Evolutionary conservation across 2,113 vertebrate genomes (phyloP), one percentile per base, ranked within the genome.

Genomic region (Coturnix japonica): DNA sequence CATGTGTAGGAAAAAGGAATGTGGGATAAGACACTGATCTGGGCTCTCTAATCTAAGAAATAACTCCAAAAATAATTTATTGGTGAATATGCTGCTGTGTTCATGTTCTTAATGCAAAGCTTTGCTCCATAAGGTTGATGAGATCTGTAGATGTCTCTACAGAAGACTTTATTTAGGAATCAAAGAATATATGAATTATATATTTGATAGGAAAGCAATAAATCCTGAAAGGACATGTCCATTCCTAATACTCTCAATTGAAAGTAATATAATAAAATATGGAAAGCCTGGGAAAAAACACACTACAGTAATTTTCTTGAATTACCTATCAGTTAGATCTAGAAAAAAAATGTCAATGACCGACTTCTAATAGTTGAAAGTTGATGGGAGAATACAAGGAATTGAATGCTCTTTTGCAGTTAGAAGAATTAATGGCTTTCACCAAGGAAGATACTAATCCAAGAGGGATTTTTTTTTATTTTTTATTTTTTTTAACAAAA

Each of bases 141-240:
- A 11, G 3, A 56, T 39, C 53, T 73, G 9, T 39, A 69, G 16
- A 8, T 31, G 13, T 2, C 13, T 49, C 22, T 43, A 43, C 0
- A 61, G 8, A 75, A 49, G 3, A 2, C 3, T 4, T 47, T 53
- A 43, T 81, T 61, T 56, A 73, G 28, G 61, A 76, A 85, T 33
- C 64, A 75, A 11, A 5, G 11, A 75, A 37, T 11, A 22, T 1
- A 16, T 87, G 72, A 0, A 1, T 76, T 47, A 21, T 43, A 28
- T 61, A n/a, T 43, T 43, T 51, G 4, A 69, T 23, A 56, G 2
- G 46, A 23, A 82, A 85, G 21, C 4, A 72, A 37, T 25, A 51
- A 13, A 1, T 87, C 9, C 25, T 70, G 25, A 15, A 70, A 70
- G 28, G 43, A 59, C 41, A 4, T 31, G 14, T 59, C 20, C 9